A percentile compares a stretch with the other conserved stretches of the same genome.
Conservation (phyloP, 2,113 vertebrate species). For the Larimichthys crocea region DNA sequence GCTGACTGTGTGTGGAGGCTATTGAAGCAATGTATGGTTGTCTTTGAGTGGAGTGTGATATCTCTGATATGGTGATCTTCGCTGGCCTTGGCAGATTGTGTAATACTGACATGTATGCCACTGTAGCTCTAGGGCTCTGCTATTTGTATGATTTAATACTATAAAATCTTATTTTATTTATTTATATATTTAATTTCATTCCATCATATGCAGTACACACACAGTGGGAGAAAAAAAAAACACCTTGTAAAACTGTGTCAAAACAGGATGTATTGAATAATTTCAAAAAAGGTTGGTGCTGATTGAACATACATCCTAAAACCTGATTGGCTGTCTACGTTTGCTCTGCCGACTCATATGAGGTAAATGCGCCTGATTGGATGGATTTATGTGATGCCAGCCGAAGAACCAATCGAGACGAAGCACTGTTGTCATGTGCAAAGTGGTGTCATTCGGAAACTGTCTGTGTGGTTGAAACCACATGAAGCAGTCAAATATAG, state of each 20-base stretch:
- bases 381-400: neutral
- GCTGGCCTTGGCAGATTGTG: neutral
- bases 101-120: neutral
- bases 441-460: slow-evolving; percentile 30
- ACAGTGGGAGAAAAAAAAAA: neutral
- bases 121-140: neutral
- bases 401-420: slow-evolving; percentile 23
- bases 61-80: slow-evolving; percentile 52
- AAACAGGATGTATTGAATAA: neutral
- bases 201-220: neutral
- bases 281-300: neutral
- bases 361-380: slow-evolving; percentile 3
- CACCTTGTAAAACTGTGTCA: neutral
- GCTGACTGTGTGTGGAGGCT: slow-evolving; percentile 16
- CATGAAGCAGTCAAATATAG: neutral
- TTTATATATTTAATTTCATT: neutral
- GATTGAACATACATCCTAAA: neutral
- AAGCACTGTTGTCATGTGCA: neutral
- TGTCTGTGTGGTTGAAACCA: neutral
- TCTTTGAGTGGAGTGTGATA: slow-evolving; percentile 52
- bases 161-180: neutral
- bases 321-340: neutral
- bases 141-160: slow-evolving; percentile 9
- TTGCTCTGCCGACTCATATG: slow-evolving; percentile 14
- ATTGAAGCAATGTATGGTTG: slow-evolving; percentile 58